Conservation (phyloP, 2,113 vertebrate genomes). For the Pteronura brasiliensis region DNA sequence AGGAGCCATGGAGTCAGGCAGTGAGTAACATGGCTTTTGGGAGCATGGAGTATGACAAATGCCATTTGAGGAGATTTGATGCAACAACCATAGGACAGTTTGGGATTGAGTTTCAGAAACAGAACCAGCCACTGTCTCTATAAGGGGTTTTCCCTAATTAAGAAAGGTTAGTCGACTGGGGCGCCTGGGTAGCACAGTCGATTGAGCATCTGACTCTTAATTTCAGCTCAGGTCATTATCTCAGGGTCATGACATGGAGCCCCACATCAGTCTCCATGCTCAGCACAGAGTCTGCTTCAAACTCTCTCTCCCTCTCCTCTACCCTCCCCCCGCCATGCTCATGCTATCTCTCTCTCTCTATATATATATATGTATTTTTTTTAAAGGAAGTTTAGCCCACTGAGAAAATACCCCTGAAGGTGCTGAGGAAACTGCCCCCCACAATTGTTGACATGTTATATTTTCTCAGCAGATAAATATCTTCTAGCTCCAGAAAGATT, state of each 20-base stretch:
- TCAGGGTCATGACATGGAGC: background rate
- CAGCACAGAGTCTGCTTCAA: background rate
- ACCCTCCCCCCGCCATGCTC: background rate
- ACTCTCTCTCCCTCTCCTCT: background rate
- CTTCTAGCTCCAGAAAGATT: background rate
- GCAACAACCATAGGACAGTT: no score
- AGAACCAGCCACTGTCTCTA: no score
- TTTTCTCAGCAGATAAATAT: background rate
- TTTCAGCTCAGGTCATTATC: background rate
- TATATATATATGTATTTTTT: background rate
- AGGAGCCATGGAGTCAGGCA: no score
- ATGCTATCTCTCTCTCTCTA: background rate
- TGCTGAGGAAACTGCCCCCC: no score
- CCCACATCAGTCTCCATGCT: background rate
- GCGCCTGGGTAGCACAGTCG: no score
- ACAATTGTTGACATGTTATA: accelerated
- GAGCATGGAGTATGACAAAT: no score
- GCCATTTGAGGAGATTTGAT: accelerated
- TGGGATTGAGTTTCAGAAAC: background rate
- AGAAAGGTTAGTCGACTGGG: background rate
- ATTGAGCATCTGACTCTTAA: no score
- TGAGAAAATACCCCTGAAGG: background rate
- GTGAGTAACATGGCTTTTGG: background rate
- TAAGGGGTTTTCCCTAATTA: background rate
- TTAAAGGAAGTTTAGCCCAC: background rate